Evolutionary conservation across 2,888 invertebrate species (phyloP).

Genomic region (Drosophila rubida): DNA sequence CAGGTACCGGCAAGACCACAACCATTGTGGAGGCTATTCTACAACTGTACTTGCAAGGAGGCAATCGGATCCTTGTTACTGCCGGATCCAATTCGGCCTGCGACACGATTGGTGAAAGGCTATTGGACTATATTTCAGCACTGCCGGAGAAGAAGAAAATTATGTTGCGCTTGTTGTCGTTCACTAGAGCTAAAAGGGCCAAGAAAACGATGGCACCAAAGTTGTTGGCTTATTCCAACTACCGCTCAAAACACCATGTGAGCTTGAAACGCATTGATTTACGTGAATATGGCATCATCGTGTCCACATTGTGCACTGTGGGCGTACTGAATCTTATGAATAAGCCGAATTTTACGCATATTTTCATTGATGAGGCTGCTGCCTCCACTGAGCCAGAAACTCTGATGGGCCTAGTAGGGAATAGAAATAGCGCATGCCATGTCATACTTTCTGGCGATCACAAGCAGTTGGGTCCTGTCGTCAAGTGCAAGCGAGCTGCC

Average conservation of each 20-base stretch:
- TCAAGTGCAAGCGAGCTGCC: slow-evolving; percentile 83
- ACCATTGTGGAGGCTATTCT: slow-evolving; percentile 89
- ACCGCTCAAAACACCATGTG: slow-evolving; percentile 20
- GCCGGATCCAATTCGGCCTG: slow-evolving; percentile 91
- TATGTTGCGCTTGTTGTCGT: slow-evolving; percentile 85
- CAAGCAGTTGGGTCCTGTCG: slow-evolving; percentile 89
- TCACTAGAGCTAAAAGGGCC: slow-evolving; percentile 72
- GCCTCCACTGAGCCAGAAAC: slow-evolving; percentile 90
- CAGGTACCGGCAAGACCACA: slow-evolving; percentile 90
- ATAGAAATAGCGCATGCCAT: slow-evolving; percentile 81
- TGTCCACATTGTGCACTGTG: slow-evolving; percentile 88
- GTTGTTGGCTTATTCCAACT: slow-evolving; percentile 83
- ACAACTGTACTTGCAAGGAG: slow-evolving; percentile 85
- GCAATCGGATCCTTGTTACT: slow-evolving; percentile 87
- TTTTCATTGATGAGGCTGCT: slow-evolving; percentile 92
- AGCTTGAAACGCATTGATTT: neutral
- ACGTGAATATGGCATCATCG: slow-evolving; percentile 87
- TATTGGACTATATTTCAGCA: slow-evolving; percentile 76
- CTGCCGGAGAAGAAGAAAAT: neutral
- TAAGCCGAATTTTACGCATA: slow-evolving; percentile 84
- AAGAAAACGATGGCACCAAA: slow-evolving; percentile 65
- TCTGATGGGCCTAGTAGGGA: slow-evolving; percentile 86
- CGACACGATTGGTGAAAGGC: slow-evolving; percentile 87
- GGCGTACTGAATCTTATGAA: slow-evolving; percentile 80
- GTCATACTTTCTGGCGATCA: slow-evolving; percentile 91